Conservation (phyloP, 2,113 vertebrate genomes). For the Bubo blakistoni region DNA sequence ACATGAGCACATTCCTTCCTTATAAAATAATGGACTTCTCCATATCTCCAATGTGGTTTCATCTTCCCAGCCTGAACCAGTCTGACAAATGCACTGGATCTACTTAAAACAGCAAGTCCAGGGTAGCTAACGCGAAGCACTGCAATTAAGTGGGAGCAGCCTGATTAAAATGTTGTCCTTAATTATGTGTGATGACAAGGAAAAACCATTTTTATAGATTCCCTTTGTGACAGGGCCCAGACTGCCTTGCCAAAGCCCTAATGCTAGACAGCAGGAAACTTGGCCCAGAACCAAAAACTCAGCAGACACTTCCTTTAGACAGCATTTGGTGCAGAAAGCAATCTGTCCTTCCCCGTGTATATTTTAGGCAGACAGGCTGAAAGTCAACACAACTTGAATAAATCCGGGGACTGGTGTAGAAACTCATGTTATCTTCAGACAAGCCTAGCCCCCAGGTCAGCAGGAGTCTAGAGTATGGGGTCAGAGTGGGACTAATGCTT, state of each 20-base stretch:
- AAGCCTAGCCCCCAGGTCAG: slow-evolving; percentile 18
- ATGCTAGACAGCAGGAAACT: slow-evolving; percentile 61
- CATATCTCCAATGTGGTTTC: neutral
- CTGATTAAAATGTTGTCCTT: slow-evolving; percentile 65
- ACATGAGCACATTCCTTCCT: slow-evolving; percentile 24
- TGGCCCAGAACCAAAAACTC: slow-evolving; percentile 48
- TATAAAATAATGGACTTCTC: slow-evolving; percentile 29
- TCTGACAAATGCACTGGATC: slow-evolving; percentile 21
- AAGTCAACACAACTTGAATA: slow-evolving; percentile 45
- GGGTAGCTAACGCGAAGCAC: neutral
- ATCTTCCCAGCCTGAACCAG: slow-evolving; percentile 18
- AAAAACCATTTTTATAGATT: slow-evolving; percentile 51
- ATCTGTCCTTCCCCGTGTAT: slow-evolving; percentile 47
- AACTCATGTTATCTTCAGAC: slow-evolving; percentile 59
- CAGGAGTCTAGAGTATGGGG: slow-evolving; percentile 45
- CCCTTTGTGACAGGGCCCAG: slow-evolving; percentile 49
- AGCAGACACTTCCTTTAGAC: slow-evolving; percentile 63
- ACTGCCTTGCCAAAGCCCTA: slow-evolving; percentile 53
- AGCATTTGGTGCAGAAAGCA: slow-evolving; percentile 11
- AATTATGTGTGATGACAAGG: slow-evolving; percentile 61
- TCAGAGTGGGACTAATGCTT: slow-evolving; percentile 44
- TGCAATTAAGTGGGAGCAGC: slow-evolving; percentile 61
- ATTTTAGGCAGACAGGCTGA: slow-evolving; percentile 52
- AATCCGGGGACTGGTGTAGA: neutral
- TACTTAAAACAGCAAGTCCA: slow-evolving; percentile 37